These are phyloP conservation scores for Eupithecia abbreviata DNA, from an alignment of 2,888 invertebrate genomes.

Conservation along the genomic window DNA sequence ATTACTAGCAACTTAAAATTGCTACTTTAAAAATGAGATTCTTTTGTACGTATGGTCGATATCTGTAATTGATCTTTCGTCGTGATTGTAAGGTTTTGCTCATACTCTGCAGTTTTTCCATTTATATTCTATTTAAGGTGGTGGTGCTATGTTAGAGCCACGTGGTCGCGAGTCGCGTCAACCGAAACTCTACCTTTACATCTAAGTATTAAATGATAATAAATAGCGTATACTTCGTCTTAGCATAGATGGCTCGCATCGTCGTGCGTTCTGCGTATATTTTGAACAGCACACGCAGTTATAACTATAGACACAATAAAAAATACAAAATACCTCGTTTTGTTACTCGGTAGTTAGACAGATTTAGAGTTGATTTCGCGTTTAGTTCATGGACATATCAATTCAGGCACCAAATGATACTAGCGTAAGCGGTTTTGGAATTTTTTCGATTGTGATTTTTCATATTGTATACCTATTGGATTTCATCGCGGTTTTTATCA, in stretches of 20 bases:
- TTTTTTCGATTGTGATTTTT: constrained; percentile 70
- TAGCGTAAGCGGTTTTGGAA: constrained; percentile 77
- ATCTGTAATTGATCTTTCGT: background rate
- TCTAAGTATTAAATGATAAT: constrained; percentile 83
- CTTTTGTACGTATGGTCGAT: background rate
- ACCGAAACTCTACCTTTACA: constrained; percentile 68
- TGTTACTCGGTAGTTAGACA: constrained; percentile 79
- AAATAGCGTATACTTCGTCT: constrained; percentile 78
- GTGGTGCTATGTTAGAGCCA: constrained; percentile 8
- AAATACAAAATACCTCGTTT: constrained; percentile 83
- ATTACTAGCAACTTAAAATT: background rate
- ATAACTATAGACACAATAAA: constrained; percentile 76
- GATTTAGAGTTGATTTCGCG: constrained; percentile 76
- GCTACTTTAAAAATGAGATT: background rate
- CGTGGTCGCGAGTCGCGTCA: constrained; percentile 17
- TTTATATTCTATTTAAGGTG: background rate
- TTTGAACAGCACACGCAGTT: constrained; percentile 71
- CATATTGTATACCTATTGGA: constrained; percentile 46
- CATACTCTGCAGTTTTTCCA: background rate
- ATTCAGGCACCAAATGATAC: constrained; percentile 82
- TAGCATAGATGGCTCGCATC: constrained; percentile 76
- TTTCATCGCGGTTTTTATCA: constrained; percentile 56
- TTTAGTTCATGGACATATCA: constrained; percentile 82
- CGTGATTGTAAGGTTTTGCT: background rate
- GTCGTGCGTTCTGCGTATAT: constrained; percentile 62